Conservation (phyloP, 2,888 invertebrate genomes). For the Agrochola macilenta region DNA sequence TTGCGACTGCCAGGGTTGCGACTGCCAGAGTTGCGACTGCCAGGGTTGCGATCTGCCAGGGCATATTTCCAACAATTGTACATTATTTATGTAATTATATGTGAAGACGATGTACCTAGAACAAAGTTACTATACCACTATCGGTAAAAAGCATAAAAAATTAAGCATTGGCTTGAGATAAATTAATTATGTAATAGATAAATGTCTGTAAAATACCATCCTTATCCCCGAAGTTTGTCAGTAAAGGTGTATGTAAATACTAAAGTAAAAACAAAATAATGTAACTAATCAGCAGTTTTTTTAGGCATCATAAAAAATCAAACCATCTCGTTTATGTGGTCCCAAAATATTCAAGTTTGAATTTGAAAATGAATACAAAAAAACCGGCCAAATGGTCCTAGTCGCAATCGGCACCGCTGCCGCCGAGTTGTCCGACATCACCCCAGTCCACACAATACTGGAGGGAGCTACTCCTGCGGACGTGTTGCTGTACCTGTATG, state of each 20-base stretch:
- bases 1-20: too few relatives aligned
- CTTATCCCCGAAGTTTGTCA: background rate
- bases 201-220: background rate
- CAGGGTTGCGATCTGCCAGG: too few relatives aligned
- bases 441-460: background rate
- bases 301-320: background rate
- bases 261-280: background rate
- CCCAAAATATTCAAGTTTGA: background rate
- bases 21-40: too few relatives aligned
- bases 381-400: slow-evolving; percentile 3
- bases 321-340: background rate
- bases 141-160: background rate
- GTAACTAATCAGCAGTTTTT: background rate
- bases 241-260: background rate
- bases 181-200: background rate
- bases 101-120: background rate
- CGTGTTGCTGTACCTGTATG: slow-evolving; percentile 34
- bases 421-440: background rate
- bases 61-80: too few relatives aligned
- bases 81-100: background rate
- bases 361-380: background rate
- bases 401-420: background rate
- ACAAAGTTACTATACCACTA: background rate
- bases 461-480: slow-evolving; percentile 7
- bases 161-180: background rate